phyloP scores from a whole-genome alignment of 92 coral and sea anemone species.

The Pocillopora meandrina region DNA sequence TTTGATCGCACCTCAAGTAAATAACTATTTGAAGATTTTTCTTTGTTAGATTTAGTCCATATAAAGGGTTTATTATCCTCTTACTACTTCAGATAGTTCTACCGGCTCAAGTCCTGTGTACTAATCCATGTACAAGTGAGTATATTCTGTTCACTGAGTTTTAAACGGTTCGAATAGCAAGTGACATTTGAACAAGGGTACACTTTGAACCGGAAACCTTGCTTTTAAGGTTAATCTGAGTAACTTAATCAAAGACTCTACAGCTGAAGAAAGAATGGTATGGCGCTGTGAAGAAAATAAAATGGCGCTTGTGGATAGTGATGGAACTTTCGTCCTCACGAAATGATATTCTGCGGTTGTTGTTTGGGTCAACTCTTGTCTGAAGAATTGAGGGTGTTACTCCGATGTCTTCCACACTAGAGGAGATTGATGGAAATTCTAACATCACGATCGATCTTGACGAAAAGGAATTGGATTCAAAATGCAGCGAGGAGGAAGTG shows the following conservation, averaged over 20 bases:
- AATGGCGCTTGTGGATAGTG: conserved; percentile 19
- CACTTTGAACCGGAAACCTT: not conserved
- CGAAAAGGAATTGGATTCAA: conserved; percentile 27
- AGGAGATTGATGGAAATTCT: conserved; percentile 38
- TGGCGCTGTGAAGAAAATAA: conserved; percentile 36
- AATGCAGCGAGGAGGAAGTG: conserved; percentile 13
- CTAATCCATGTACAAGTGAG: not conserved
- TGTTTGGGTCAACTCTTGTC: conserved; percentile 16
- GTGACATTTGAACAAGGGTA: conserved; percentile 6
- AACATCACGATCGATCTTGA: conserved; percentile 41
- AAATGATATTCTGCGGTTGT: conserved; percentile 32
- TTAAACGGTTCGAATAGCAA: conserved; percentile 26
- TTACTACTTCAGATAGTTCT: not conserved
- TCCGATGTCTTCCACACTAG: conserved; percentile 47
- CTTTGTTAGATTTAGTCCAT: not conserved
- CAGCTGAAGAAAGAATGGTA: conserved; percentile 29
- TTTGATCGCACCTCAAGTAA: not conserved
- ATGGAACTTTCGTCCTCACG: conserved; percentile 25
- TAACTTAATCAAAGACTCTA: not conserved
- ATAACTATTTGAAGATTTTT: not conserved
- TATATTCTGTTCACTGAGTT: conserved; percentile 30
- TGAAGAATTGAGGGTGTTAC: conserved; percentile 17
- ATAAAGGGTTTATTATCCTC: not conserved
- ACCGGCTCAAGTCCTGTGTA: not conserved
- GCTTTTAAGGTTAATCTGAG: conserved; percentile 2